These are phyloP conservation scores for Torymus tubicola DNA, from an alignment of 2,888 invertebrate genomes.

Conservation along the genomic window DNA sequence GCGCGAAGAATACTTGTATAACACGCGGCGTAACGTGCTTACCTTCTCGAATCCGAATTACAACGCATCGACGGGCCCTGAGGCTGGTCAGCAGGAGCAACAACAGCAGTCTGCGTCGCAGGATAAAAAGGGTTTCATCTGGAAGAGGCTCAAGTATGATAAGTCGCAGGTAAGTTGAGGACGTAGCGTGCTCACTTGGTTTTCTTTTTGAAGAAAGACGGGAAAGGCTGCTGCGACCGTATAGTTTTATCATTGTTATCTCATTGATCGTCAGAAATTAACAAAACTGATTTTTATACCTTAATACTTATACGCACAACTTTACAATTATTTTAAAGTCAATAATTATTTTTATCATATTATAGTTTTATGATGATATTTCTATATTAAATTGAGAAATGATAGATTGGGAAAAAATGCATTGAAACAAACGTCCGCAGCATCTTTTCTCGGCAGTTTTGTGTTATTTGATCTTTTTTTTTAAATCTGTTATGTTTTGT, in stretches of 20 bases:
- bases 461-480: background rate
- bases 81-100: constrained; percentile 71
- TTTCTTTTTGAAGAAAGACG: background rate
- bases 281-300: too few relatives aligned
- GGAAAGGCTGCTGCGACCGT: background rate
- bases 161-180: constrained; percentile 82
- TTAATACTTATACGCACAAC: too few relatives aligned
- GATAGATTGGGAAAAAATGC: too few relatives aligned
- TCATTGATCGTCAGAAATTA: too few relatives aligned
- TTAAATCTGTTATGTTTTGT: background rate
- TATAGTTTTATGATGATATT: too few relatives aligned
- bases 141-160: constrained; percentile 88
- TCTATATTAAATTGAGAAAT: too few relatives aligned
- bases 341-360: too few relatives aligned
- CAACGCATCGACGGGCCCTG: constrained; percentile 75
- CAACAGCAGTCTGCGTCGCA: constrained; percentile 58
- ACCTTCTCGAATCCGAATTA: constrained; percentile 95
- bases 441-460: too few relatives aligned
- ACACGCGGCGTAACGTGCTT: constrained; percentile 84
- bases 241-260: background rate
- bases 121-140: constrained; percentile 81
- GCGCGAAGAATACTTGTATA: constrained; percentile 78
- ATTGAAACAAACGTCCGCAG: too few relatives aligned
- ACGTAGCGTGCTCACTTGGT: background rate
- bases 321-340: too few relatives aligned